Percentiles rank a stretch among this genome's conserved stretches.
Conservation (phyloP, 2,888 invertebrate species). For the Cephonodes hylas region DNA sequence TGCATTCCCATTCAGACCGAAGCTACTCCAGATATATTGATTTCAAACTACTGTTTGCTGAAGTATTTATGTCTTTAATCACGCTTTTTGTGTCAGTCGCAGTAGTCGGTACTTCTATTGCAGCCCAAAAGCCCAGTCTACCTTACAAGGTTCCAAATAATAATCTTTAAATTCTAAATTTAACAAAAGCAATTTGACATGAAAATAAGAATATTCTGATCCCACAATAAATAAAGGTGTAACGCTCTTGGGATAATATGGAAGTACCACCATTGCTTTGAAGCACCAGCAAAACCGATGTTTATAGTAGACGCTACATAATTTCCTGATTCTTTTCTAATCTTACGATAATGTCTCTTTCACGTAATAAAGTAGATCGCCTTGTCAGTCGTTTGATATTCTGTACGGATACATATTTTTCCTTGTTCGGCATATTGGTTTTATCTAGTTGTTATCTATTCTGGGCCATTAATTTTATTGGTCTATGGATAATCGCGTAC, state of each 20-base stretch:
- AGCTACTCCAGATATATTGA: slow-evolving; percentile 34
- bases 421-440: not conserved
- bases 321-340: not conserved
- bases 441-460: not conserved
- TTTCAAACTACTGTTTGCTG: slow-evolving; percentile 38
- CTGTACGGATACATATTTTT: not conserved
- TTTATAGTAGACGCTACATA: no score
- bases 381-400: not conserved
- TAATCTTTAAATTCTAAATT: no score
- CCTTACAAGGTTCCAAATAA: no score
- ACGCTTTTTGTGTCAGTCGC: slow-evolving; percentile 37
- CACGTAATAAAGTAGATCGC: not conserved
- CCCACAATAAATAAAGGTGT: no score
- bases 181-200: no score
- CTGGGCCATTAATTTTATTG: not conserved
- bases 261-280: no score
- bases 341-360: not conserved
- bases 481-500: not conserved
- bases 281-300: no score
- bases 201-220: no score
- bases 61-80: slow-evolving; percentile 42
- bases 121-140: no score
- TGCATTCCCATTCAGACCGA: slow-evolving; percentile 15
- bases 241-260: no score
- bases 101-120: no score